phyloP scores from a whole-genome alignment of 2,113 vertebrate genomes.

The Tragelaphus strepsiceros region DNA sequence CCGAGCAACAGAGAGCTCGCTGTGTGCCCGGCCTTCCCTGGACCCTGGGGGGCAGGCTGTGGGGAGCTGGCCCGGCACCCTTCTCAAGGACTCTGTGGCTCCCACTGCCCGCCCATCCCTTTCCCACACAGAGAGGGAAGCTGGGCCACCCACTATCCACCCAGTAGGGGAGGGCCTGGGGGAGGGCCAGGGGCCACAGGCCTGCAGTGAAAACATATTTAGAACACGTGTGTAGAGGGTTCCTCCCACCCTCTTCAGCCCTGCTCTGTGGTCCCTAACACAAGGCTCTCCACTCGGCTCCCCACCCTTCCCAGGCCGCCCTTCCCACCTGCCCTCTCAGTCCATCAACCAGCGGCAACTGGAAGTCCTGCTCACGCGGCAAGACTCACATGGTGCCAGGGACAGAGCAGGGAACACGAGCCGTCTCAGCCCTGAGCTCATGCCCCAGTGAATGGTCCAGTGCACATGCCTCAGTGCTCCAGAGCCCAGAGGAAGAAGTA shows the following conservation, averaged over 20 bases:
- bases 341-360: rapidly evolving
- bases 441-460: not conserved
- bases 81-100: not conserved
- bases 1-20: not conserved
- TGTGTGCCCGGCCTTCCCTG: not conserved
- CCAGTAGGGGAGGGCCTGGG: not conserved
- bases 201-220: not conserved
- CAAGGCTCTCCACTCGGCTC: rapidly evolving
- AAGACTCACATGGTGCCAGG: not conserved
- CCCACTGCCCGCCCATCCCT: not conserved
- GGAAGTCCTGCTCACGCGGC: rapidly evolving
- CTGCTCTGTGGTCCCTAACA: not conserved
- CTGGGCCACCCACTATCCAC: not conserved
- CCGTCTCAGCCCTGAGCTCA: not conserved
- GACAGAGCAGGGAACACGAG: not conserved
- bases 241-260: not conserved
- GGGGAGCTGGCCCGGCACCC: not conserved
- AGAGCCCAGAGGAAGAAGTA: not conserved
- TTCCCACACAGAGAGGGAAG: not conserved
- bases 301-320: not conserved
- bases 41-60: not conserved
- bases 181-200: not conserved
- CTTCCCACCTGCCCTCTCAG: not conserved
- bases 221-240: not conserved
- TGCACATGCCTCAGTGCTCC: not conserved